Conservation (phyloP, 2,888 invertebrate genomes). For the Meloe dianella region DNA sequence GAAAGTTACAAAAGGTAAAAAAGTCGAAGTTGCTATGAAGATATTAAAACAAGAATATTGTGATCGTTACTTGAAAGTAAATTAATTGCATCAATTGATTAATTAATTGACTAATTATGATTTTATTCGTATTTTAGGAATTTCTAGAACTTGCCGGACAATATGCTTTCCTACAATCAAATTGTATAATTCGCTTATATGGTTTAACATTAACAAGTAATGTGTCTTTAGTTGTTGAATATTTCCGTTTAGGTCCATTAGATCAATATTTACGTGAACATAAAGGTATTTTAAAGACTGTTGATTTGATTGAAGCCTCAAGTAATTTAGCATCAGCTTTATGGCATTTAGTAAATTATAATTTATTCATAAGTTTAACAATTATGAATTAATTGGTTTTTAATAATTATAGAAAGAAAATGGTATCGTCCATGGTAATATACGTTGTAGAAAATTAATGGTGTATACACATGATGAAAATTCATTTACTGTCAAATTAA, state of each 20-base stretch:
- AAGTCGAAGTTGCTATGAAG: constrained; percentile 81
- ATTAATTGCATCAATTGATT: constrained; percentile 7
- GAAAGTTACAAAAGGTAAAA: constrained; percentile 77
- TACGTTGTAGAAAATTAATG: constrained; percentile 81
- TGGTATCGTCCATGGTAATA: constrained; percentile 81
- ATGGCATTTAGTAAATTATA: constrained; percentile 75
- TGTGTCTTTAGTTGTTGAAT: constrained; percentile 82
- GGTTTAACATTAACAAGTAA: constrained; percentile 80
- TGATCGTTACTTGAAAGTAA: constrained; percentile 69
- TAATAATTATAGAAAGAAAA: constrained; percentile 69
- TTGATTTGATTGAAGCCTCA: constrained; percentile 82
- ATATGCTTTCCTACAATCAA: constrained; percentile 80
- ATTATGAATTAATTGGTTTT: not conserved
- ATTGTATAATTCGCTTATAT: constrained; percentile 76
- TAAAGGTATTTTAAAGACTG: constrained; percentile 62
- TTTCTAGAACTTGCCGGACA: constrained; percentile 78
- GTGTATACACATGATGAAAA: constrained; percentile 76
- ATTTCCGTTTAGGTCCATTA: constrained; percentile 78
- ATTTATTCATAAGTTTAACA: not conserved
- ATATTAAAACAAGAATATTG: constrained; percentile 71
- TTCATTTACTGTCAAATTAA: constrained; percentile 77
- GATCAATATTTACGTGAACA: constrained; percentile 71
- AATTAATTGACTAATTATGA: not conserved
- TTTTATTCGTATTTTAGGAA: constrained; percentile 63
- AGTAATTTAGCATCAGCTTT: constrained; percentile 83